phyloP scores from a whole-genome alignment of 2,113 vertebrate genomes.

The Vulpes vulpes region DNA sequence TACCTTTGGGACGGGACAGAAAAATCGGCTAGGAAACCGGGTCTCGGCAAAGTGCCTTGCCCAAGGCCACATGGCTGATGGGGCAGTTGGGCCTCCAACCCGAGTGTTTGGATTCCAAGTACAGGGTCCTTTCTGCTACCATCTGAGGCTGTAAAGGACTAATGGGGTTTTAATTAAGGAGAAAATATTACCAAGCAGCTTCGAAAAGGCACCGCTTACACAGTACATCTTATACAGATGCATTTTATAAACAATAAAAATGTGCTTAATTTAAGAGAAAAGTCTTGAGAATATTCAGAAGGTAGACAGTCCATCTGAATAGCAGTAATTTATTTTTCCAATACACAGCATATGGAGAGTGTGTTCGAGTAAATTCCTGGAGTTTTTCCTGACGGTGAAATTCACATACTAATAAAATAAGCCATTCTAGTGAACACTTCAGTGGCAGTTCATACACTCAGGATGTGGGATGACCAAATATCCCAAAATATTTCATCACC shows the following conservation, averaged over 20 bases:
- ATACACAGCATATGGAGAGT: background rate
- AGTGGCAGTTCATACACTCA: background rate
- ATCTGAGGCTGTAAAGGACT: background rate
- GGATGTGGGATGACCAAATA: background rate
- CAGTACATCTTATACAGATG: no score
- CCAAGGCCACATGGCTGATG: background rate
- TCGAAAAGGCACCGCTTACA: background rate
- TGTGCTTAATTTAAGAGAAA: constrained; percentile 17
- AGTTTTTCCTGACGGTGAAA: background rate
- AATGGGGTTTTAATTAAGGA: background rate
- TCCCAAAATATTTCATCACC: background rate
- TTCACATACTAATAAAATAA: constrained; percentile 4
- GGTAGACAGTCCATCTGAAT: background rate
- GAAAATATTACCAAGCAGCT: constrained; percentile 20
- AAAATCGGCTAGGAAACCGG: background rate
- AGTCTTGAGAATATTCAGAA: background rate
- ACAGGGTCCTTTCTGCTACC: background rate
- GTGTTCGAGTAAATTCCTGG: background rate
- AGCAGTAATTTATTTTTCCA: constrained; percentile 12
- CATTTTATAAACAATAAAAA: constrained; percentile 13
- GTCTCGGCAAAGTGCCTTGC: background rate
- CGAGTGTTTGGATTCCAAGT: background rate
- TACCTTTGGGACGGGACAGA: background rate
- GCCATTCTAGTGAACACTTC: background rate
- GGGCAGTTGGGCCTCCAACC: background rate